Percentiles rank a stretch among this genome's conserved stretches.
These are phyloP conservation scores for Oryzias javanicus DNA, from an alignment of 2,113 vertebrate species.

Conservation along the genomic window DNA sequence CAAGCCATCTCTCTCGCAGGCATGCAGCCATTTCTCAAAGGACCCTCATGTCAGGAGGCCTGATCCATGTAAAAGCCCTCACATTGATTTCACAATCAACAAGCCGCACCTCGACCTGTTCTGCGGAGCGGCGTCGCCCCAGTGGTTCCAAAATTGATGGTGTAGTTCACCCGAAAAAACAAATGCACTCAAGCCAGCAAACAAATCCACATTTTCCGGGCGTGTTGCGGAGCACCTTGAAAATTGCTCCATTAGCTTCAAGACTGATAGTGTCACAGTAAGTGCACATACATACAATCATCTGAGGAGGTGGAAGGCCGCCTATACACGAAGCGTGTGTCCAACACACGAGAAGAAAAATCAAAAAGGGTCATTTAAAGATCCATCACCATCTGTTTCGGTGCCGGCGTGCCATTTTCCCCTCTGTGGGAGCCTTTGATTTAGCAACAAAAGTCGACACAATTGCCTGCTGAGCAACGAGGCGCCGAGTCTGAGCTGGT, in stretches of 20 bases:
- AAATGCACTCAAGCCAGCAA: slow-evolving; percentile 14
- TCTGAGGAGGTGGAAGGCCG: slow-evolving; percentile 14
- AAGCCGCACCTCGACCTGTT: slow-evolving; percentile 27
- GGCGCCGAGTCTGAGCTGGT: slow-evolving; percentile 39
- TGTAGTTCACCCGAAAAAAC: slow-evolving; percentile 25
- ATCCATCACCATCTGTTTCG: slow-evolving; percentile 61
- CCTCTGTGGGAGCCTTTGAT: slow-evolving; percentile 55
- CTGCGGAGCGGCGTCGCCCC: slow-evolving; percentile 19
- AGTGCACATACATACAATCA: slow-evolving; percentile 8
- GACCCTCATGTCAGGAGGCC: neutral
- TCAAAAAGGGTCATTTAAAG: slow-evolving; percentile 62
- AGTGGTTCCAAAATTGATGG: slow-evolving; percentile 49
- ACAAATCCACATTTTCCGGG: slow-evolving; percentile 7
- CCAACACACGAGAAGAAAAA: slow-evolving; percentile 26
- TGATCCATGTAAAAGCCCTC: slow-evolving; percentile 22
- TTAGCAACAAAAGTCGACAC: slow-evolving; percentile 44
- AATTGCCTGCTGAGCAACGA: slow-evolving; percentile 38
- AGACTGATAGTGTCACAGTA: slow-evolving; percentile 41
- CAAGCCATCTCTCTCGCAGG: slow-evolving; percentile 10
- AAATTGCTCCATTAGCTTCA: slow-evolving; percentile 52
- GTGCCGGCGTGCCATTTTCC: slow-evolving; percentile 53
- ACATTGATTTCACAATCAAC: slow-evolving; percentile 61
- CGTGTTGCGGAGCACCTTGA: slow-evolving; percentile 22
- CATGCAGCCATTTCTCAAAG: slow-evolving; percentile 1
- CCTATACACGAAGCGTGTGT: slow-evolving; percentile 41